A percentile compares a stretch with the other conserved stretches of the same genome.
These are phyloP conservation scores for Hyphantria cunea DNA, from an alignment of 1,140 invertebrate genomes.

Conservation along the genomic window DNA sequence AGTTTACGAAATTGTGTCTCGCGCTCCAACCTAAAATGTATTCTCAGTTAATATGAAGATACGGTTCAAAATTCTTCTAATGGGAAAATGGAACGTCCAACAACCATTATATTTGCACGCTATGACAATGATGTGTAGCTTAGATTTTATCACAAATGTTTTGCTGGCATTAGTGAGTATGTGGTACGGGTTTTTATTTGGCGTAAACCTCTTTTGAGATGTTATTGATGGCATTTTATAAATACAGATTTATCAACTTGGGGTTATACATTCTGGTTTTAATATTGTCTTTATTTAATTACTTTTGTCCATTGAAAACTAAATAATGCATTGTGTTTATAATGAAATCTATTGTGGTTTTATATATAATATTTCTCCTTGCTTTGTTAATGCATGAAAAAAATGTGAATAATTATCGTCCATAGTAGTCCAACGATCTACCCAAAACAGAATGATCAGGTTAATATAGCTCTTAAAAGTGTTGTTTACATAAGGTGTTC, in stretches of 20 bases:
- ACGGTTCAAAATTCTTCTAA: not conserved
- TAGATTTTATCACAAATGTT: conserved; percentile 38
- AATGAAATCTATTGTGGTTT: no score
- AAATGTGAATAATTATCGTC: no score
- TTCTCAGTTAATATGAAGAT: not conserved
- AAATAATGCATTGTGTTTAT: no score
- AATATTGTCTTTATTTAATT: no score
- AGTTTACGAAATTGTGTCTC: conserved; percentile 19
- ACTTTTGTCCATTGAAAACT: no score
- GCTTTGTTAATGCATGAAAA: no score
- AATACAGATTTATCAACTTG: no score
- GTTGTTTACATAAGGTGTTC: no score
- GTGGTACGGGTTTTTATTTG: conserved; percentile 11
- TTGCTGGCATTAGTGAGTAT: conserved; percentile 34
- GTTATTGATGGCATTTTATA: no score
- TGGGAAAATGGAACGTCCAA: conserved; percentile 11
- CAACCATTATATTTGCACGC: conserved; percentile 24
- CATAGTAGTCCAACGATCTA: no score
- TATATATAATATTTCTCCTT: no score
- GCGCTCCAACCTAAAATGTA: not conserved
- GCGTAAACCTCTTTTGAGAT: conserved; percentile 3
- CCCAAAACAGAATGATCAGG: conserved; percentile 5
- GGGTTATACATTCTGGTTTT: no score
- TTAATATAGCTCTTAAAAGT: not conserved
- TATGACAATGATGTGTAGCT: conserved; percentile 39